Evolutionary conservation across 2,888 invertebrate species (phyloP).

Genomic region (Andrena flavipes): DNA sequence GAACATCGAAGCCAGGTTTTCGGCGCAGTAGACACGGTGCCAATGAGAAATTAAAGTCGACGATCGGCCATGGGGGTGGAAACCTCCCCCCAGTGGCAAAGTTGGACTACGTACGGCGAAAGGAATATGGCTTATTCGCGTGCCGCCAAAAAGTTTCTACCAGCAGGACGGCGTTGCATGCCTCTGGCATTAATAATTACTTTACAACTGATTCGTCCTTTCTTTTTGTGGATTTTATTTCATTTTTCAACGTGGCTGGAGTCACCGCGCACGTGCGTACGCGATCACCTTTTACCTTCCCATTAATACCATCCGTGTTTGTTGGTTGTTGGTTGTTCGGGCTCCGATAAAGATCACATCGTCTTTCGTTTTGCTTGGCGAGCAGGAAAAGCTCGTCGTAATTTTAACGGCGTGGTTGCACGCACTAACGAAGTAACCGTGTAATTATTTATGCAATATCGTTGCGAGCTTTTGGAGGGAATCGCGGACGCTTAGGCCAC

Average conservation of each 20-base stretch:
- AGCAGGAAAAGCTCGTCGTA: constrained; percentile 19
- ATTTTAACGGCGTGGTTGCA: constrained; percentile 47
- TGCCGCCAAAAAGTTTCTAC: constrained; percentile 82
- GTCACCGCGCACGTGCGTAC: constrained; percentile 61
- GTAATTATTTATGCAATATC: constrained; percentile 5
- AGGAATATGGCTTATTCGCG: constrained; percentile 82
- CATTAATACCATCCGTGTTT: constrained; percentile 44
- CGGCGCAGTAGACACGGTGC: constrained; percentile 70
- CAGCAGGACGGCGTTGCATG: constrained; percentile 79
- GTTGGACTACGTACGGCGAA: constrained; percentile 78
- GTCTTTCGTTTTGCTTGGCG: constrained; percentile 35
- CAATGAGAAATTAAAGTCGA: constrained; percentile 79
- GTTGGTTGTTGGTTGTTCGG: constrained; percentile 48
- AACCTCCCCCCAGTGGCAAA: constrained; percentile 74
- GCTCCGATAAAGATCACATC: constrained; percentile 46
- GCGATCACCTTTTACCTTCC: constrained; percentile 55
- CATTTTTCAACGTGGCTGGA: constrained; percentile 61
- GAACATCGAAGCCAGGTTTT: constrained; percentile 26
- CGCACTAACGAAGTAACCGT: constrained; percentile 47
- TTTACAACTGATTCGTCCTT: constrained; percentile 81
- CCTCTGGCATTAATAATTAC: constrained; percentile 83
- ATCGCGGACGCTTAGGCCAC: background rate
- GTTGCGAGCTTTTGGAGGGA: background rate
- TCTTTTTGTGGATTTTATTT: constrained; percentile 64
- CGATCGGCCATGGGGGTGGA: constrained; percentile 71